phyloP scores from a whole-genome alignment of 2,113 vertebrate genomes.

The Lepus americanus region DNA sequence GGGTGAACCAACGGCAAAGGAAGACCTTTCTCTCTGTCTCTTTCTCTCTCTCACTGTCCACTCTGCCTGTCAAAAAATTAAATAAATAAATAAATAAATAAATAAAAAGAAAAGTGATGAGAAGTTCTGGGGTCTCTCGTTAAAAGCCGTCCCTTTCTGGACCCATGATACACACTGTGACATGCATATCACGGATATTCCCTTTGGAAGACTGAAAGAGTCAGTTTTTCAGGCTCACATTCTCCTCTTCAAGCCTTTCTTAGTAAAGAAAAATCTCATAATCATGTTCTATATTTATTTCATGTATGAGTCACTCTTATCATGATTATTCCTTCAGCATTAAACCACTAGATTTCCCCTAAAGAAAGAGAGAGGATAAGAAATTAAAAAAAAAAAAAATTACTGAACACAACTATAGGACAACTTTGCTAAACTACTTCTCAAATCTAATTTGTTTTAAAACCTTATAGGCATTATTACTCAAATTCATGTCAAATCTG shows the following conservation, averaged over 20 bases:
- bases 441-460: slow-evolving; percentile 42
- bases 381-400: neutral
- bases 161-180: neutral
- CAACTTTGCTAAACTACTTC: neutral
- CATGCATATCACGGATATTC: neutral
- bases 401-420: neutral
- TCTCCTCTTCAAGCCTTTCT: slow-evolving; percentile 55
- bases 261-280: slow-evolving; percentile 59
- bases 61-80: no score
- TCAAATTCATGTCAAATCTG: neutral
- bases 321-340: slow-evolving; percentile 45
- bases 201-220: slow-evolving; percentile 39
- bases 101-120: neutral
- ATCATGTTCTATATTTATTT: slow-evolving; percentile 66
- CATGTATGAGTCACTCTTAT: slow-evolving; percentile 64
- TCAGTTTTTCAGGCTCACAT: neutral
- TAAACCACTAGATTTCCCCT: neutral
- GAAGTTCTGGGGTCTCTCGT: neutral
- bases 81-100: no score
- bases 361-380: neutral
- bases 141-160: neutral
- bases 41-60: no score
- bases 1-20: no score
- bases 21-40: no score
- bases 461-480: neutral